Base-by-base conservation (phyloP, 2,888 invertebrate species). In the Chloroclystis v-ata region DNA sequence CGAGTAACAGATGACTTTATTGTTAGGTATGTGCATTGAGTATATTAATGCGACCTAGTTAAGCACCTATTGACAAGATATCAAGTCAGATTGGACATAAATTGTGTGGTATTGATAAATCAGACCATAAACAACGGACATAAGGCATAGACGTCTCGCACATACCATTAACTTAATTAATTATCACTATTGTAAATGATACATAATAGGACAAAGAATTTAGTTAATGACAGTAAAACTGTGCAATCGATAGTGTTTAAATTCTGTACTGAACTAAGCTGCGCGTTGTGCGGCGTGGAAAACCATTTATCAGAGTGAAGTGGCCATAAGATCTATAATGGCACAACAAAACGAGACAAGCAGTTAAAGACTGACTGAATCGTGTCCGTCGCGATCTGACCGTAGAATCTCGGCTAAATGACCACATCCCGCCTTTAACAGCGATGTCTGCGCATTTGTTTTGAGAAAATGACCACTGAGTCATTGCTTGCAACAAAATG, bases 1-100 rank as follows among this genome's bases (percentile, higher is more conserved):
- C 82, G 90, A 57, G 95, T 96, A 49, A 92, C 95, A 12, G 82
- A 89, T 45, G 95, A 96, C 69, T 95, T 97, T 76, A 82, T 96
- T 51, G 66, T 82, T 56, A 91, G 92, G 93, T 92, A 80, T 56
- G 60, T 20, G 16, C 20, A 16, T 16, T 13, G 16, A 9, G 5
- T 14, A 6, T 14, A 14, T 14, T 33, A 10, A 33, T 14, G n/a
- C 14, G 16, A n/a, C 16, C 16, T 33, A 16, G 14, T 33, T 13
- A 9, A 9, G 32, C 32, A 26, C 10, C 14, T 32, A 32, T 41
- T 40, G 14, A 30, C 13, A 24, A 0, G 8, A 32, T 37, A 32
- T 28, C 32, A 29, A 42, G 12, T 28, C 14, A 33, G 10, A 20
- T 35, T 7, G 20, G 35, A 35, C 20, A 35, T 20, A 24, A 35